Evolutionary conservation across 1,140 invertebrate genomes (phyloP), one percentile per base, ranked within the genome.

Genomic region (Brachionus asplanchnoidis): DNA sequence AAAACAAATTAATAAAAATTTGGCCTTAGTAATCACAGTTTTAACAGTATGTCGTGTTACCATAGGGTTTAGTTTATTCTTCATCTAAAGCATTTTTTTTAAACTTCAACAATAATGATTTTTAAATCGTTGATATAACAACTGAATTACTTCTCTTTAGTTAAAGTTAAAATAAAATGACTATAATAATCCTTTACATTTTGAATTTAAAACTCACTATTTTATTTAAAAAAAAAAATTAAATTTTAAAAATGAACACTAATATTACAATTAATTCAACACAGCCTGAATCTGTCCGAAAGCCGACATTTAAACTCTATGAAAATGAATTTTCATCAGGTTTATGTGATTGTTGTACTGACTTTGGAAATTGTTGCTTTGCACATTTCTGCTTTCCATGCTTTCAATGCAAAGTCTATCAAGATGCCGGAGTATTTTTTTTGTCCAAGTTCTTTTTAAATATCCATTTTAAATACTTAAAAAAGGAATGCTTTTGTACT

Each of bases 401-500:
- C 36, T 73, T 40, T 40, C n/a, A 40, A 73, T 73, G 68, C 36
- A 42, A 40, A 42, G 28, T 73, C 42, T 40, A 40, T 12, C 5
- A 40, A n/a, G 68, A 73, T 73, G 68, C 68, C 0, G 68, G 68
- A 36, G 68, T 73, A 73, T 20, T 40, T 12, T n/a, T 36, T 11
- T 0, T 17, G 17, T 9, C 2, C 8, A 44, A 2, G 1, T 44
- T 2, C 1, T n/a, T 44, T 44, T 28, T 4, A 44, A 44, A 73
- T 73, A 40, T 40, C 17, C 11, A n/a, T 73, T n/a, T 42, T n/a
- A 17, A n/a, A 42, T 14, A 40, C 12, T 56, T 56, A 0, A 50
- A 56, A 20, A 40, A 73, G 68, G 68, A 73, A 73, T 73, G 68
- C 17, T n/a, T 73, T 4, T 73, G 68, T 17, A 73, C 68, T 40